Conservation (phyloP, 37 sponge, comb jelly and placozoan species). For the Halichondria panicea region DNA sequence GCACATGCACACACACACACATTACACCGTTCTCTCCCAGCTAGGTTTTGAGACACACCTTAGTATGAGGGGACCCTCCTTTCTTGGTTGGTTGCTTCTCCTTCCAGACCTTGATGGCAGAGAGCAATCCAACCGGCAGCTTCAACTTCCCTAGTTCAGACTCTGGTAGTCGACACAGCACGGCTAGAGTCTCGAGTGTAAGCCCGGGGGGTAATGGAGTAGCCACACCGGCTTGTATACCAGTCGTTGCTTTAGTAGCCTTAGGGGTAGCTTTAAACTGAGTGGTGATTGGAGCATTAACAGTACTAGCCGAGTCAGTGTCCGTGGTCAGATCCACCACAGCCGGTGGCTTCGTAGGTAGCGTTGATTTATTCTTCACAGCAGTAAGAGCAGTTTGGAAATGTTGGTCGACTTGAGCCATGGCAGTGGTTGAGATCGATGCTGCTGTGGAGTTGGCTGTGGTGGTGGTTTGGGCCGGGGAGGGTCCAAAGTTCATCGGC, state of each 20-base stretch:
- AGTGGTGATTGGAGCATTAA: too few species aligned
- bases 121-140: conserved; percentile 29
- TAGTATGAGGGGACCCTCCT: neutral
- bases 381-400: too few species aligned
- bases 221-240: conserved; percentile 40
- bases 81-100: conserved; percentile 8
- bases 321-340: too few species aligned
- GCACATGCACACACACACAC: too few species aligned
- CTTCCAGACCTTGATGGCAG: conserved; percentile 57
- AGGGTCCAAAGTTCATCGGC: neutral
- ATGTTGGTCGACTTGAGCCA: too few species aligned
- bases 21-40: neutral
- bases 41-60: neutral
- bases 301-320: too few species aligned
- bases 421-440: too few species aligned
- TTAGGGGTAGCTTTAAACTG: too few species aligned
- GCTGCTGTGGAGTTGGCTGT: too few species aligned
- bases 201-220: conserved; percentile 48
- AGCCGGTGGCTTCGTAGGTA: too few species aligned
- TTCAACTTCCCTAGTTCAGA: conserved; percentile 33
- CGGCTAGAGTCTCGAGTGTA: conserved; percentile 41
- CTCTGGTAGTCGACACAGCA: conserved; percentile 55
- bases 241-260: neutral
- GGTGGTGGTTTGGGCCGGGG: conserved; percentile 1
- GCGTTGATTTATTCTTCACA: too few species aligned